Conservation (phyloP, 2,113 vertebrate species). For the Panthera tigris region DNA sequence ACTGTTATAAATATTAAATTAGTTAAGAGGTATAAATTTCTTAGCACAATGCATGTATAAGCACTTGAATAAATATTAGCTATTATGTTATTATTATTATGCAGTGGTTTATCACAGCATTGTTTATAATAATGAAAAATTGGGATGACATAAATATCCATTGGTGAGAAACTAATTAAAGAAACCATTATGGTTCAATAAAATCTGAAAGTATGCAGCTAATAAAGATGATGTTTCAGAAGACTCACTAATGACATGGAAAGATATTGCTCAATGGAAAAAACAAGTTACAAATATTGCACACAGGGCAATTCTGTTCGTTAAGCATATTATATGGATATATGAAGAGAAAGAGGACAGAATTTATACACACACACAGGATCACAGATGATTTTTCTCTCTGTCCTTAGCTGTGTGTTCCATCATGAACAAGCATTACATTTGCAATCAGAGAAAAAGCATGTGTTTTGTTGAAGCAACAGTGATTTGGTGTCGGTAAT, state of each 20-base stretch:
- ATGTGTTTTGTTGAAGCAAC: neutral
- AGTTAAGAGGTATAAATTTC: constrained; percentile 13
- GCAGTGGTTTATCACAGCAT: neutral
- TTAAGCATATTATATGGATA: neutral
- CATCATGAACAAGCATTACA: neutral
- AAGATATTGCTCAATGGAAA: neutral
- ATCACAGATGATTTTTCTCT: neutral
- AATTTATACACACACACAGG: neutral
- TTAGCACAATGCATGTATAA: neutral
- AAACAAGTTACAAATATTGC: neutral
- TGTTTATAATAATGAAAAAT: constrained; percentile 48
- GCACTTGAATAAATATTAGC: constrained; percentile 21
- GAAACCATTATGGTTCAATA: constrained; percentile 2
- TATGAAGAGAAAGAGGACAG: neutral
- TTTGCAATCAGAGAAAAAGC: neutral
- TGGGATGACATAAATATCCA: neutral
- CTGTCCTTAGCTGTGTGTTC: neutral
- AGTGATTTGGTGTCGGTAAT: neutral
- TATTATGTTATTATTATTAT: neutral
- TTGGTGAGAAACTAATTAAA: constrained; percentile 52
- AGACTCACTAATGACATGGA: neutral
- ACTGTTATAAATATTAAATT: neutral
- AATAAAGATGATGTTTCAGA: constrained; percentile 11
- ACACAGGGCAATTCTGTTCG: neutral
- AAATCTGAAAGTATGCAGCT: neutral